Percentiles rank a stretch among this genome's conserved stretches.
Evolutionary conservation across 1,140 invertebrate species (phyloP).

Genomic region (Neodiprion lecontei): DNA sequence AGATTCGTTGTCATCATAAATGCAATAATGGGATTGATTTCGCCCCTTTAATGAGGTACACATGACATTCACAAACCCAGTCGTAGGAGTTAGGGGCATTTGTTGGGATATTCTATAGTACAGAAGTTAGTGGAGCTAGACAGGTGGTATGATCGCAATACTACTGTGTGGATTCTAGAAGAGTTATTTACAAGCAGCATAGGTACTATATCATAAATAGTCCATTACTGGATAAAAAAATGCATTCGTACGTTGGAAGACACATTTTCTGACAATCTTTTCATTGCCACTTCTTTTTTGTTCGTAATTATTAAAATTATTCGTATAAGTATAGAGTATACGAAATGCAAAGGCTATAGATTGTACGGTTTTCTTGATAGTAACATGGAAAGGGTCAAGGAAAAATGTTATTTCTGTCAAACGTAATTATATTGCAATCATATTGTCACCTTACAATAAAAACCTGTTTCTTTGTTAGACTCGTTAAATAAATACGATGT

Average conservation of each 20-base stretch:
- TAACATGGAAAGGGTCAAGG: neutral
- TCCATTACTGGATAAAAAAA: conserved; percentile 17
- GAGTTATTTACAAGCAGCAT: conserved; percentile 57
- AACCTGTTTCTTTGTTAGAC: no score
- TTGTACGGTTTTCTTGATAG: neutral
- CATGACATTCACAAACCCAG: conserved; percentile 56
- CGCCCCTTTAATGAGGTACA: conserved; percentile 58
- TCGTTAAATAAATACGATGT: no score
- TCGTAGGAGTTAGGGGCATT: conserved; percentile 47
- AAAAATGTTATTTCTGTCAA: neutral
- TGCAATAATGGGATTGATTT: conserved; percentile 43
- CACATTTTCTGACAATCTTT: conserved; percentile 80
- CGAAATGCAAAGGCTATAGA: neutral
- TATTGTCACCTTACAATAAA: no score
- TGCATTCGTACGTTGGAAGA: conserved; percentile 72
- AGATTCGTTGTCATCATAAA: no score
- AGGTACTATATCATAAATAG: conserved; percentile 34
- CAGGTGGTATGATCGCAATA: conserved; percentile 46
- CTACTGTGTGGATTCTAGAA: conserved; percentile 53
- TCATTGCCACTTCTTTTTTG: neutral
- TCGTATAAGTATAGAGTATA: neutral
- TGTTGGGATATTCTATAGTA: conserved; percentile 45
- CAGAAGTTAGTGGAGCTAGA: conserved; percentile 49
- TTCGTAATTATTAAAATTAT: neutral
- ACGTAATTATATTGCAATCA: neutral